A percentile compares a stretch with the other conserved stretches of the same genome.
These are phyloP conservation scores for Cataglyphis albicans DNA, from an alignment of 2,888 invertebrate genomes.

Conservation along the genomic window DNA sequence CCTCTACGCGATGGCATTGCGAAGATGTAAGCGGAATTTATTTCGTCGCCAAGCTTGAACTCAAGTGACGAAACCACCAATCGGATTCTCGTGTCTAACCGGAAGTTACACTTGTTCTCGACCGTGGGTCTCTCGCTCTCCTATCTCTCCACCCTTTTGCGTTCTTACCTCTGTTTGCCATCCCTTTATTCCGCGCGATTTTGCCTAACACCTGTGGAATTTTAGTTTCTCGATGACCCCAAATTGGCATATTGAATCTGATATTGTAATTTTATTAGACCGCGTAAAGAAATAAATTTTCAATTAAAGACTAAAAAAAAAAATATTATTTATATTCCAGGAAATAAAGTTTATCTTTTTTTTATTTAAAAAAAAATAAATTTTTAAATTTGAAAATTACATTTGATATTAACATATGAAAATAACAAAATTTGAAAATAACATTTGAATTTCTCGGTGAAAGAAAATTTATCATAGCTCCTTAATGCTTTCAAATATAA, in stretches of 20 bases:
- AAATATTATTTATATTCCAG: neutral
- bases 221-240: neutral
- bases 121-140: constrained; percentile 25
- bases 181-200: constrained; percentile 47
- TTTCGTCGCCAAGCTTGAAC: constrained; percentile 58
- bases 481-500: neutral
- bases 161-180: constrained; percentile 38
- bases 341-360: neutral
- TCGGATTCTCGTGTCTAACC: constrained; percentile 68
- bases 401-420: no score
- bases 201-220: constrained; percentile 66
- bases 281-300: neutral
- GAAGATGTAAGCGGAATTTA: constrained; percentile 65
- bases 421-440: neutral
- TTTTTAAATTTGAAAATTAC: neutral
- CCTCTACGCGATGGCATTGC: constrained; percentile 25
- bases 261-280: neutral
- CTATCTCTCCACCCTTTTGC: constrained; percentile 30
- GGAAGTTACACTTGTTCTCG: constrained; percentile 70
- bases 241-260: neutral
- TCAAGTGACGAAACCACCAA: constrained; percentile 66
- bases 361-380: neutral
- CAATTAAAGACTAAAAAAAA: neutral
- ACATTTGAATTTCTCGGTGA: neutral
- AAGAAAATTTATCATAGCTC: neutral